Conservation (phyloP, 1,140 invertebrate genomes). For the Drosophila persimilis region DNA sequence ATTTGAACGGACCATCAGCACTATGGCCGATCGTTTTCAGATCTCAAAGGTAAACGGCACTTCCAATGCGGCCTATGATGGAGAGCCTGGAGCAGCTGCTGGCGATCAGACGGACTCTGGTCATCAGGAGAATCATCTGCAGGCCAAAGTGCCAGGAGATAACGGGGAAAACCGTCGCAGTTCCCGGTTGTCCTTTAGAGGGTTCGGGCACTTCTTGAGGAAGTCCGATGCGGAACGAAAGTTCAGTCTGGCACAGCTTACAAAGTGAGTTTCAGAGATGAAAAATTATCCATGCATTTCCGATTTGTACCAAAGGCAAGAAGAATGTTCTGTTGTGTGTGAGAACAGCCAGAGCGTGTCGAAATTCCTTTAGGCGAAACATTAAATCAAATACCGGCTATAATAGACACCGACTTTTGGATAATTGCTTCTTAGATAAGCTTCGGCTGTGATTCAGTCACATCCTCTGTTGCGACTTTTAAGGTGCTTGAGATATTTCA, state of each 20-base stretch:
- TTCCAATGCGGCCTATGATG: constrained; percentile 61
- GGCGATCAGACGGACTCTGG: constrained; percentile 35
- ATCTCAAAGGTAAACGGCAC: constrained; percentile 74
- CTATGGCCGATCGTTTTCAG: constrained; percentile 74
- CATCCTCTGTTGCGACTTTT: not conserved
- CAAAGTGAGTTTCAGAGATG: constrained; percentile 60
- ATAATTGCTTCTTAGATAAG: constrained; percentile 46
- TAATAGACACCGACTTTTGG: constrained; percentile 22
- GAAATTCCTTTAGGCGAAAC: not conserved
- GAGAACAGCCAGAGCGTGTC: not conserved
- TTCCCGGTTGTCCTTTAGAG: constrained; percentile 67
- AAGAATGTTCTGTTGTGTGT: not conserved
- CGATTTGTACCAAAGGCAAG: constrained; percentile 1
- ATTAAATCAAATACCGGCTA: constrained; percentile 1
- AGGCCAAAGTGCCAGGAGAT: constrained; percentile 55
- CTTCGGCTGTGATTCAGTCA: constrained; percentile 5
- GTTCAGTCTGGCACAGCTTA: constrained; percentile 79
- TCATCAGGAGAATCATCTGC: constrained; percentile 57
- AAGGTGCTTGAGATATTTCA: constrained; percentile 28
- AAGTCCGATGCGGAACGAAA: constrained; percentile 75
- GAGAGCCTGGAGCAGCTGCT: constrained; percentile 19
- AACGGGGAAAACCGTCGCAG: constrained; percentile 55
- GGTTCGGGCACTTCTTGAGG: constrained; percentile 72
- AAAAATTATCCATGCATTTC: constrained; percentile 24
- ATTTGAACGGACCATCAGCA: constrained; percentile 16